A percentile compares a stretch with the other conserved stretches of the same genome.
Evolutionary conservation across 2,113 vertebrate species (phyloP).

Genomic region (Dromas ardeola): DNA sequence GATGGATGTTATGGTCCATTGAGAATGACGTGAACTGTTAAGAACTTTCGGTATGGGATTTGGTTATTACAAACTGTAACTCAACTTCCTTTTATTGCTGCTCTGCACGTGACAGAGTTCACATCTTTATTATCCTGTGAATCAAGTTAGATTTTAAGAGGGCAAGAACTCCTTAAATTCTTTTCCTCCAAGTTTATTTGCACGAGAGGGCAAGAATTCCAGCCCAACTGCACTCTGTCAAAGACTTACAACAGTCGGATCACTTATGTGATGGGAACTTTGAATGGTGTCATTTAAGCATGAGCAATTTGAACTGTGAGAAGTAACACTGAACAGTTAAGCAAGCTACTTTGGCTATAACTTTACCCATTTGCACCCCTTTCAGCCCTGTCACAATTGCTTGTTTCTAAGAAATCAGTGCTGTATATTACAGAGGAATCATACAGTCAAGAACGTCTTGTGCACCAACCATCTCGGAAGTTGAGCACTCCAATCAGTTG

Average conservation of each 20-base stretch:
- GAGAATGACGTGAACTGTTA: not conserved
- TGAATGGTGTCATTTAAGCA: not conserved
- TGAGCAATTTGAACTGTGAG: not conserved
- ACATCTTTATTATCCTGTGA: not conserved
- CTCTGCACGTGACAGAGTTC: not conserved
- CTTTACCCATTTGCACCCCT: not conserved
- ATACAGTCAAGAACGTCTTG: not conserved
- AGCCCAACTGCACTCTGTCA: not conserved
- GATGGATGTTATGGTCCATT: not conserved
- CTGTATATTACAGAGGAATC: not conserved
- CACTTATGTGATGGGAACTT: not conserved
- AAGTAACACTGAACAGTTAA: not conserved
- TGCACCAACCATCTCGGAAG: not conserved
- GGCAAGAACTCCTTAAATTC: not conserved
- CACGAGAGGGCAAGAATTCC: not conserved
- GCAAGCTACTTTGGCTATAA: not conserved
- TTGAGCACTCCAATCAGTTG: conserved; percentile 57
- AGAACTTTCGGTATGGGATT: not conserved
- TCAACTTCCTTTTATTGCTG: not conserved
- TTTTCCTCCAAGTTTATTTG: not conserved
- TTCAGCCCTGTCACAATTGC: not conserved
- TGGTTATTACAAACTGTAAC: not conserved
- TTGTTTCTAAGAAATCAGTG: conserved; percentile 4
- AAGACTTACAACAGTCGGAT: not conserved
- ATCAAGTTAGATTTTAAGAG: not conserved